Evolutionary conservation across 2,888 invertebrate species (phyloP).

Genomic region (Acrobasis consociella): DNA sequence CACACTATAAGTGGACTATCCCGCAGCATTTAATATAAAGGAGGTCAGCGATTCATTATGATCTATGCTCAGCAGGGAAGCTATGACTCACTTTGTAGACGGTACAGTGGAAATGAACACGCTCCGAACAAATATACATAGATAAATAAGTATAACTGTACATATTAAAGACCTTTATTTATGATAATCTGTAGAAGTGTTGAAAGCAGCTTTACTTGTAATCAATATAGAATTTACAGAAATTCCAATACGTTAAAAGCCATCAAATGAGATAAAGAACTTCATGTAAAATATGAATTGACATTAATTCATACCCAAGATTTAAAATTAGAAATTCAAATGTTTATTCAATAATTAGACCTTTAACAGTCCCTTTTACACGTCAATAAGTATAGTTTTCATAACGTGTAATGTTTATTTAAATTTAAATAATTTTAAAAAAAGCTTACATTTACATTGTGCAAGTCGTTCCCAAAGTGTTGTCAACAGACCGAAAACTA

Average conservation of each 20-base stretch:
- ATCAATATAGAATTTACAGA: not conserved
- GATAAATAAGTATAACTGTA: not conserved
- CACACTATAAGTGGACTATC: not conserved
- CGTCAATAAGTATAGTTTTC: too few relatives aligned
- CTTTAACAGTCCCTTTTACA: too few relatives aligned
- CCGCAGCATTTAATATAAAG: conserved; percentile 9
- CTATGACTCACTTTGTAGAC: conserved; percentile 11
- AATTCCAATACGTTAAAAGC: not conserved
- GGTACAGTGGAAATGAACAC: not conserved
- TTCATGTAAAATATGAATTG: not conserved
- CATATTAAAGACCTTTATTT: not conserved
- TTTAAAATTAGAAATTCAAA: too few relatives aligned
- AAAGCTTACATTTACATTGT: not conserved
- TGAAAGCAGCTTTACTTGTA: not conserved
- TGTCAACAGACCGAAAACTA: conserved; percentile 10
- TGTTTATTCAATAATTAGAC: too few relatives aligned
- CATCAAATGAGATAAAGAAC: conserved; percentile 10
- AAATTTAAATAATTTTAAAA: too few relatives aligned
- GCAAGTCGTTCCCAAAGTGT: conserved; percentile 1
- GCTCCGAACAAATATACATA: not conserved
- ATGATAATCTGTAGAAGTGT: conserved; percentile 2
- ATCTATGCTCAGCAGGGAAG: conserved; percentile 10
- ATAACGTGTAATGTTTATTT: too few relatives aligned
- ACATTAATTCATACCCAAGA: too few relatives aligned
- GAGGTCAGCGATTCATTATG: conserved; percentile 18